These are phyloP conservation scores for Notothenia coriiceps DNA, from an alignment of 2,113 vertebrate species.

Conservation along the genomic window DNA sequence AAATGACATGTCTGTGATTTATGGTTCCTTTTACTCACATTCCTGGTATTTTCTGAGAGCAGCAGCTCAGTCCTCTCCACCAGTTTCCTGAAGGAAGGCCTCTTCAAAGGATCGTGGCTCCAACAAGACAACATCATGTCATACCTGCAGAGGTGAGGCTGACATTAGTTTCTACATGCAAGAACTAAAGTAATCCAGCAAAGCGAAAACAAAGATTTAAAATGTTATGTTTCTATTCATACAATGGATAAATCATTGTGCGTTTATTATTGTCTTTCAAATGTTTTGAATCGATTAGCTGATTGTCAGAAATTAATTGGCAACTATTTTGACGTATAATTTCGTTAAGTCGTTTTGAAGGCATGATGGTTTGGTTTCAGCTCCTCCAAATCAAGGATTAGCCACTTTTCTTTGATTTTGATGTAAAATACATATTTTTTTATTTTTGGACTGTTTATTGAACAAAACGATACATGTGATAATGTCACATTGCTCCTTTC, in stretches of 20 bases:
- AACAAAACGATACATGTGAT: neutral
- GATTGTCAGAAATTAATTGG: too few relatives aligned
- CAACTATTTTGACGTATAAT: too few relatives aligned
- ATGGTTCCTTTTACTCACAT: slow-evolving; percentile 82
- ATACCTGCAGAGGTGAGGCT: slow-evolving; percentile 84
- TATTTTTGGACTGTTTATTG: neutral
- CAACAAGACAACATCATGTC: slow-evolving; percentile 97
- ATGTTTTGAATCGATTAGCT: too few relatives aligned
- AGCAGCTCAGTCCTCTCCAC: slow-evolving; percentile 94
- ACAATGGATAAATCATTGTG: too few relatives aligned
- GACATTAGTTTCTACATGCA: slow-evolving; percentile 11
- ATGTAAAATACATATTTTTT: neutral
- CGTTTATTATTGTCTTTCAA: too few relatives aligned
- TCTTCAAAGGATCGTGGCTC: slow-evolving; percentile 93
- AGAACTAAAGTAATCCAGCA: neutral
- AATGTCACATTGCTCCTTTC: neutral
- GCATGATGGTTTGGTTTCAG: too few relatives aligned
- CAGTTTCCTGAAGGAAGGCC: slow-evolving; percentile 94
- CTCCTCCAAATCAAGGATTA: too few relatives aligned
- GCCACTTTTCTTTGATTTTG: too few relatives aligned
- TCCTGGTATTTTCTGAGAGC: slow-evolving; percentile 91
- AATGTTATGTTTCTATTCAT: too few relatives aligned
- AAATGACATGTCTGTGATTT: neutral
- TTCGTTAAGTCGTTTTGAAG: too few relatives aligned
- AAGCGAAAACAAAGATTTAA: too few relatives aligned